A percentile compares a stretch with the other conserved stretches of the same genome.
phyloP scores from a whole-genome alignment of 2,797 vertebrate species.

The Anguilla anguilla region DNA sequence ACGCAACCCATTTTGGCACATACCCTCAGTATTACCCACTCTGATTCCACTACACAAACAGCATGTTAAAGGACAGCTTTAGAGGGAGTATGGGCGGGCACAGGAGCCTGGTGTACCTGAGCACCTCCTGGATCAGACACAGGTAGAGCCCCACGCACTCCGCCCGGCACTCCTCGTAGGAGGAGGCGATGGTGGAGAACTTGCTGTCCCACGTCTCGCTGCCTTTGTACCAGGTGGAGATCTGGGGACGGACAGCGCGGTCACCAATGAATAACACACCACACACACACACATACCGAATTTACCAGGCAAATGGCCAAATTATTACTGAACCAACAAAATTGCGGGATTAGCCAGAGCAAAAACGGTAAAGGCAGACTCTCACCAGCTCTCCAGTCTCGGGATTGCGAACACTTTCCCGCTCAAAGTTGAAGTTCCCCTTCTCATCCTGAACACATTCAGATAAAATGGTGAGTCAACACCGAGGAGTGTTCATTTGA shows the following conservation, averaged over 20 bases:
- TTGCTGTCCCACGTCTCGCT: conserved; percentile 93
- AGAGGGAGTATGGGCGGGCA: not conserved
- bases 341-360: not conserved
- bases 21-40: not conserved
- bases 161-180: conserved; percentile 89
- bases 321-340: not conserved
- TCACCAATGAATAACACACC: not conserved
- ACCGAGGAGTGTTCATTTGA: not conserved
- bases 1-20: not conserved
- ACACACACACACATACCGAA: not conserved
- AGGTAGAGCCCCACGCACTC: conserved; percentile 91
- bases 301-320: not conserved
- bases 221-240: conserved; percentile 86
- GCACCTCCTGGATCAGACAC: conserved; percentile 81
- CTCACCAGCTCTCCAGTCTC: conserved; percentile 85
- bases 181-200: conserved; percentile 87
- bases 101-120: conserved; percentile 68
- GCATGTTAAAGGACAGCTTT: not conserved
- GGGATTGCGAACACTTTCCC: conserved; percentile 79
- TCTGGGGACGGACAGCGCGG: conserved; percentile 58
- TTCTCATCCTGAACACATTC: conserved; percentile 74
- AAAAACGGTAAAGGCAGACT: not conserved
- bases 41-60: not conserved
- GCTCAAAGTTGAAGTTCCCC: conserved; percentile 86
- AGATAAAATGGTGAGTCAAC: not conserved